Evolutionary conservation across 2,797 vertebrate species (phyloP).

Genomic region (Danio choprae): DNA sequence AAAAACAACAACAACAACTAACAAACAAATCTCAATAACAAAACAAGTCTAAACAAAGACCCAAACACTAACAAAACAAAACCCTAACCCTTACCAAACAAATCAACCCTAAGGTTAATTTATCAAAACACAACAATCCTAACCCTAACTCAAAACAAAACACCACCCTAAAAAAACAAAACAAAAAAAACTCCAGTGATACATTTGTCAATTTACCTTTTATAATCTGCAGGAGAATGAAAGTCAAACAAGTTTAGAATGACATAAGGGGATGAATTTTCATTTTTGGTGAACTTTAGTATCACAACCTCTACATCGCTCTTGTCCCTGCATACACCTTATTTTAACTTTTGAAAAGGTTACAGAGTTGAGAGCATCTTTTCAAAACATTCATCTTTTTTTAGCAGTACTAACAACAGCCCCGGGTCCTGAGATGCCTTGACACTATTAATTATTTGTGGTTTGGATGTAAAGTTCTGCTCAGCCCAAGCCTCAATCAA

Average conservation of each 20-base stretch:
- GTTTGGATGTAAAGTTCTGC: slow-evolving; percentile 48
- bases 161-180: too few relatives aligned
- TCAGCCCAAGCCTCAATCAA: slow-evolving; percentile 62
- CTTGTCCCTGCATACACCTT: slow-evolving; percentile 46
- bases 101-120: too few relatives aligned
- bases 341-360: slow-evolving; percentile 33
- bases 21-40: too few relatives aligned
- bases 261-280: not conserved
- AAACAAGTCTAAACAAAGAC: too few relatives aligned
- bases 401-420: slow-evolving; percentile 54
- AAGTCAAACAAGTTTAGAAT: not conserved
- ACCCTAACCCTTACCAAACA: too few relatives aligned
- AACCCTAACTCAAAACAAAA: too few relatives aligned
- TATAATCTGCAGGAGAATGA: not conserved
- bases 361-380: slow-evolving; percentile 8
- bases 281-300: not conserved
- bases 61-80: too few relatives aligned
- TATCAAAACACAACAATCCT: too few relatives aligned
- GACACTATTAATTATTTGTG: slow-evolving; percentile 54
- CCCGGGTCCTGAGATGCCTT: slow-evolving; percentile 43
- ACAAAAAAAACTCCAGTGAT: not conserved
- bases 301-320: slow-evolving; percentile 14
- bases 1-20: too few relatives aligned
- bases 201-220: not conserved
- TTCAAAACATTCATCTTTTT: slow-evolving; percentile 46